These are phyloP conservation scores for Microctonus aethiopoides DNA, from an alignment of 2,888 invertebrate species.

Conservation along the genomic window DNA sequence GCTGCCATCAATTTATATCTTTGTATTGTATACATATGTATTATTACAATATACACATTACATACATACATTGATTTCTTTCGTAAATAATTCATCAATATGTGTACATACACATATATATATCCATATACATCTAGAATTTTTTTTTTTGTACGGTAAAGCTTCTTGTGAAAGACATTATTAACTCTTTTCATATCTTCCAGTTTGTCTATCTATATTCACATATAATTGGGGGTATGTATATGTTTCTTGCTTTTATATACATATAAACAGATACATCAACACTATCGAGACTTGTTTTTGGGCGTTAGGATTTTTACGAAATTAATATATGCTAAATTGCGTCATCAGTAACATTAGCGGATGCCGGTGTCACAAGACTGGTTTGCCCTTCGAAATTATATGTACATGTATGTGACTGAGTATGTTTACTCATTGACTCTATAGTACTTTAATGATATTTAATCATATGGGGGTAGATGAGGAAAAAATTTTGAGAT, in stretches of 20 bases:
- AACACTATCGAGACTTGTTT: background rate
- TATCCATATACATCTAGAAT: background rate
- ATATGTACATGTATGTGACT: too few species aligned
- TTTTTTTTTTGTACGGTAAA: background rate
- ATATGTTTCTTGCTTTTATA: background rate
- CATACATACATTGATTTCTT: background rate
- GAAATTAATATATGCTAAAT: conserved; percentile 15
- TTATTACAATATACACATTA: too few species aligned
- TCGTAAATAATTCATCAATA: background rate
- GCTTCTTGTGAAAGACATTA: conserved; percentile 6
- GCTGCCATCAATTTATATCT: background rate
- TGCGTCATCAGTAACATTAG: conserved; percentile 20
- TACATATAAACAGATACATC: background rate
- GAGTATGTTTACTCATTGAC: background rate
- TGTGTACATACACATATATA: background rate
- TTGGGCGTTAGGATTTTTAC: conserved; percentile 9
- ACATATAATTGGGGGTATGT: background rate
- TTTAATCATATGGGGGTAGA: background rate
- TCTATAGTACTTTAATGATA: conserved; percentile 1
- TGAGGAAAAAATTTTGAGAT: background rate
- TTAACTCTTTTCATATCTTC: background rate
- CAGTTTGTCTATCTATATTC: background rate
- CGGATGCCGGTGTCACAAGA: conserved; percentile 16
- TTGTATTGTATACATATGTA: background rate
- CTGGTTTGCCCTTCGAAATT: conserved; percentile 16